Evolutionary conservation across 2,113 vertebrate genomes (phyloP).

Genomic region (Pyrgilauda ruficollis): DNA sequence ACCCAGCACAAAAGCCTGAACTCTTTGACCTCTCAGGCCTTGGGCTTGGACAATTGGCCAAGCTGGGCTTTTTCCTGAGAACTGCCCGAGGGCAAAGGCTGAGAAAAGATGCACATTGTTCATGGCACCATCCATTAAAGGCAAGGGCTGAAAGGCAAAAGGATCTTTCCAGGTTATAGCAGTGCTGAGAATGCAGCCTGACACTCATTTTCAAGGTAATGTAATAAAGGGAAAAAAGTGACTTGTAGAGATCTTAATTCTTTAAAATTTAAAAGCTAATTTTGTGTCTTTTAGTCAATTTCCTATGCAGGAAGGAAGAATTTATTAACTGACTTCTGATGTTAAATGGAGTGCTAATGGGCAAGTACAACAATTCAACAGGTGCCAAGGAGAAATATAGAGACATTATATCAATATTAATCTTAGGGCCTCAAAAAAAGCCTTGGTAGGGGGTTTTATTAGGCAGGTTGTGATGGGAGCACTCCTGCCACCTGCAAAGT

Average conservation of each 20-base stretch:
- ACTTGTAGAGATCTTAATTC: constrained; percentile 77
- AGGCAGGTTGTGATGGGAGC: constrained; percentile 49
- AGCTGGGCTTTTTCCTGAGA: constrained; percentile 65
- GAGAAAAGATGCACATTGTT: constrained; percentile 53
- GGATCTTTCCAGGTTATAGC: constrained; percentile 19
- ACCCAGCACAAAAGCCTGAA: constrained; percentile 78
- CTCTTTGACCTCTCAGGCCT: constrained; percentile 70
- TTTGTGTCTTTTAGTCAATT: constrained; percentile 85
- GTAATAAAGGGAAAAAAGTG: constrained; percentile 65
- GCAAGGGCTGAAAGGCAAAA: background rate
- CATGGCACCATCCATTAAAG: constrained; percentile 24
- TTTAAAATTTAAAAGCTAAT: constrained; percentile 87
- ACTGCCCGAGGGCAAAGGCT: constrained; percentile 42
- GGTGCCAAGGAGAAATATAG: constrained; percentile 76
- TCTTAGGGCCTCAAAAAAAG: constrained; percentile 57
- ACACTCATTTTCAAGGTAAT: constrained; percentile 66
- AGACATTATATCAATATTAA: constrained; percentile 81
- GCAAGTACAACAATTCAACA: constrained; percentile 81
- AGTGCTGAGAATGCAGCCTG: constrained; percentile 15
- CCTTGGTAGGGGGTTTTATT: constrained; percentile 28
- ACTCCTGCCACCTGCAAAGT: background rate
- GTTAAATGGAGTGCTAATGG: constrained; percentile 83
- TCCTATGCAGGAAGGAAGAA: constrained; percentile 79
- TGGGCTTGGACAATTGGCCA: constrained; percentile 62
- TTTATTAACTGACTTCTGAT: constrained; percentile 81